Base-by-base conservation (phyloP, 2,113 vertebrate species). In the Terrapene triunguis region DNA sequence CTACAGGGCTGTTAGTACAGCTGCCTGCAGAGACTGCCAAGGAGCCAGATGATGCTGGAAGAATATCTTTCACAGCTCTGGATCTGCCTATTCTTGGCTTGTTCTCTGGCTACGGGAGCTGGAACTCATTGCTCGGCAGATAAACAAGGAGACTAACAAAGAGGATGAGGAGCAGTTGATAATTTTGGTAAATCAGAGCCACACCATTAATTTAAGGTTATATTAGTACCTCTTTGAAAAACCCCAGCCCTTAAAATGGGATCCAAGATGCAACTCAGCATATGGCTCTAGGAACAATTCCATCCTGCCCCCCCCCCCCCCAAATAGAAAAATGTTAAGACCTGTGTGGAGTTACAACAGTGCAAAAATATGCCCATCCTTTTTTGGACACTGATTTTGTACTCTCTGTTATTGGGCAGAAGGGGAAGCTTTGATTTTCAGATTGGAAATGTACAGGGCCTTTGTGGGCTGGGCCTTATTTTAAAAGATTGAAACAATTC, bases 401-500 rank as follows among this genome's bases (percentile, higher is more conserved):
- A 94, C 94, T 96, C 96, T 95, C 83, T 76, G 79, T 95, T 96
- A 96, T 89, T 96, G n/a, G 8, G 19, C 86, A 62, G 85, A 95
- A 94, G 91, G 96, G 85, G 96, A 96, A 93, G 85, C 96, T 97
- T 97, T 97, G 95, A 97, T 96, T 92, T 95, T 89, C 1, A 84
- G 92, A 84, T 85, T 95, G 92, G 95, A 95, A 96, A 95, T 51
- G 92, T 96, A 89, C 89, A 94, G 96, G 94, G 90, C 93, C 94
- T 97, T 94, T 97, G 96, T 96, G 96, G 81, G 74, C 96, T 97
- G 95, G 92, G 96, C 93, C 95, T 96, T 97, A 97, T 92, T 97
- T 97, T 96, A 97, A 97, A 96, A 96, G 95, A 96, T 95, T 97
- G 96, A 97, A 97, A 84, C 90, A 94, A 97, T 96, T 96, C 97